Evolutionary conservation across 2,888 invertebrate species (phyloP).

Genomic region (Epinotia brunnichana): DNA sequence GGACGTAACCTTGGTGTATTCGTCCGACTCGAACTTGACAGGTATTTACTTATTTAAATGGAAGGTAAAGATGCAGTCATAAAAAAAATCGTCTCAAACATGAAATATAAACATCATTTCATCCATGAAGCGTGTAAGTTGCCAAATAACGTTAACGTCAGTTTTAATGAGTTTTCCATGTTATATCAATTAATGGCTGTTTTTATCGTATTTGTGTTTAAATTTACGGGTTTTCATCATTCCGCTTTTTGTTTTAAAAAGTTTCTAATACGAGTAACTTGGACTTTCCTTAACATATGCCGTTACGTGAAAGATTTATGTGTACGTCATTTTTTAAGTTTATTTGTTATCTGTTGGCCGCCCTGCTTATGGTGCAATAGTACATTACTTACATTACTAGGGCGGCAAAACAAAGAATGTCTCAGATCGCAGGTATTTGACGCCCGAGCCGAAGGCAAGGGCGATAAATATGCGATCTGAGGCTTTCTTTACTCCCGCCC

Average conservation of each 20-base stretch:
- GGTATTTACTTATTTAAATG: neutral
- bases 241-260: neutral
- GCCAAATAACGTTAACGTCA: slow-evolving; percentile 1
- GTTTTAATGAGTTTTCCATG: slow-evolving; percentile 32
- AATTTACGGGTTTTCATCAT: slow-evolving; percentile 10
- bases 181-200: slow-evolving; percentile 15
- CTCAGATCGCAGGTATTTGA: no score
- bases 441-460: no score
- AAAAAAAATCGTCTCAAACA: slow-evolving; percentile 12
- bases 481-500: no score
- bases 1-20: no score
- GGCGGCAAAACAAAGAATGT: no score
- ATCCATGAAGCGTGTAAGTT: slow-evolving; percentile 17
- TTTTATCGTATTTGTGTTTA: slow-evolving; percentile 23
- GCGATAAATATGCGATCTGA: no score
- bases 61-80: slow-evolving; percentile 10
- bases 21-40: neutral
- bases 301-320: neutral
- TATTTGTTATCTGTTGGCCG: no score
- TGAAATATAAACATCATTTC: slow-evolving; percentile 12
- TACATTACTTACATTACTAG: no score
- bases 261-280: no score
- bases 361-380: no score
- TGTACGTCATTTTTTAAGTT: no score
- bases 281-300: neutral